A percentile compares a stretch with the other conserved stretches of the same genome.
Conservation (phyloP, 2,113 vertebrate genomes). For the Artemisiospiza belli region DNA sequence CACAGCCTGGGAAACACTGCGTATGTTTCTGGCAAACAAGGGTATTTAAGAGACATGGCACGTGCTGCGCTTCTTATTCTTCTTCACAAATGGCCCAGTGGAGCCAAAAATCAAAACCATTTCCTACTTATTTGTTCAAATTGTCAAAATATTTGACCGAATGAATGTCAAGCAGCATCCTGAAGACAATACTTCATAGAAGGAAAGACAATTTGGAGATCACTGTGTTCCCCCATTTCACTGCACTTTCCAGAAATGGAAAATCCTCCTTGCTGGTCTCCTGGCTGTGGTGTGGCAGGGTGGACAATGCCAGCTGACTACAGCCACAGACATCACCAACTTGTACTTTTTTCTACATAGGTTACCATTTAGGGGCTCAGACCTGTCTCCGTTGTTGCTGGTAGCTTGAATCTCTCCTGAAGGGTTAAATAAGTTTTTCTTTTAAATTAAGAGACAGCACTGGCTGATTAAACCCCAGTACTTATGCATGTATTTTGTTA, state of each 20-base stretch:
- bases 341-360: not conserved
- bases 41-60: not conserved
- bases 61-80: not conserved
- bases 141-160: not conserved
- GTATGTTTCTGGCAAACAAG: not conserved
- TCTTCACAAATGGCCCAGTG: not conserved
- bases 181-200: not conserved
- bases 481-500: not conserved
- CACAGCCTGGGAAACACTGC: not conserved
- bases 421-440: not conserved
- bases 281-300: not conserved
- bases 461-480: not conserved
- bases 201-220: not conserved
- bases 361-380: not conserved
- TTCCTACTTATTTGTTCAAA: conserved; percentile 4
- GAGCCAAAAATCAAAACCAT: not conserved
- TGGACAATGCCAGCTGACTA: not conserved
- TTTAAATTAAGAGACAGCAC: not conserved
- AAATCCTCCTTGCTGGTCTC: not conserved
- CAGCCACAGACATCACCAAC: not conserved
- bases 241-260: not conserved
- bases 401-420: not conserved
- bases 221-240: not conserved
- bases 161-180: not conserved
- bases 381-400: not conserved